Percentiles rank a stretch among this genome's conserved stretches.
Evolutionary conservation across 2,113 vertebrate species (phyloP).

Genomic region (Actenoides lindsayi): DNA sequence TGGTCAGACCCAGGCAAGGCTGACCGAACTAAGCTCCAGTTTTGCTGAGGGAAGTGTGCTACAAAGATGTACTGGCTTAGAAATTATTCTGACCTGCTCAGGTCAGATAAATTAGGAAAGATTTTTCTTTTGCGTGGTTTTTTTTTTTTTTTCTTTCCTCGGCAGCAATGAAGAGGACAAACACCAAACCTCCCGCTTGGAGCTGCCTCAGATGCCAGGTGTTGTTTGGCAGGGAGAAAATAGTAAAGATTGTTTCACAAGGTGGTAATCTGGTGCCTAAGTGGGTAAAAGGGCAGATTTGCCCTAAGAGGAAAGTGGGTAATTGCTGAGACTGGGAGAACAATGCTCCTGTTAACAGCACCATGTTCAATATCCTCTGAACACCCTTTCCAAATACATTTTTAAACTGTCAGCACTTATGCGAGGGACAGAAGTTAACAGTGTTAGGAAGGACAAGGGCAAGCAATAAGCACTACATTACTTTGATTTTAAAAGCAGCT

Average conservation of each 20-base stretch:
- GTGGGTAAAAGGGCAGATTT: conserved; percentile 1
- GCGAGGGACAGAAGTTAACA: not conserved
- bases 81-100: not conserved
- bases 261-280: not conserved
- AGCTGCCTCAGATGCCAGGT: not conserved
- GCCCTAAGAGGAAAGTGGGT: not conserved
- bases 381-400: conserved; percentile 5
- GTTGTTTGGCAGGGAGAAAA: conserved; percentile 6
- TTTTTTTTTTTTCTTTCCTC: not conserved
- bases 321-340: not conserved
- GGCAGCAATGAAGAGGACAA: not conserved
- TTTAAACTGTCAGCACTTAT: conserved; percentile 8
- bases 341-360: not conserved
- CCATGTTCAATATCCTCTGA: not conserved
- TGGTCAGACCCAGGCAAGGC: not conserved
- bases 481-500: conserved; percentile 15
- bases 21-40: not conserved
- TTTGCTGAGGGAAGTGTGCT: not conserved
- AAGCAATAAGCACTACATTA: not conserved
- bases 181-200: not conserved
- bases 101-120: not conserved
- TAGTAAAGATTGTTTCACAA: not conserved
- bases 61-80: not conserved
- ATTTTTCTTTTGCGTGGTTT: not conserved
- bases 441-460: not conserved